Percentiles rank a stretch among this genome's conserved stretches.
These are phyloP conservation scores for Caenorhabditis sp. DNA, from an alignment of 2,888 invertebrate species.

Conservation along the genomic window DNA sequence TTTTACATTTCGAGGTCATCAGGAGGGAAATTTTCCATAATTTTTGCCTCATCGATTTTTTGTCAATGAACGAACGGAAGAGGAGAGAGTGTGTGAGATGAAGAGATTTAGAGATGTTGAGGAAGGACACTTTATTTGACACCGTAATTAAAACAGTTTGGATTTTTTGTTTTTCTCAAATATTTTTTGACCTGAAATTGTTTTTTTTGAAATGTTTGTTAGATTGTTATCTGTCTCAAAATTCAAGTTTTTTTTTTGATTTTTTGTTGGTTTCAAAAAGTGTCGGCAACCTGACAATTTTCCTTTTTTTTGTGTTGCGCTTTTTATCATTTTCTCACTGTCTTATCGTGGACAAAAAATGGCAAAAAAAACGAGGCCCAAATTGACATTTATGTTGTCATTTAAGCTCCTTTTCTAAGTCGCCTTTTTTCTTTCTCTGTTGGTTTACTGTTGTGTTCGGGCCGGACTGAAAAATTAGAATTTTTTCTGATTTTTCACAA, in stretches of 20 bases:
- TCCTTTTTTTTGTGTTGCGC: neutral
- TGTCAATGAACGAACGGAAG: neutral
- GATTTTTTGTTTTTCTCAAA: neutral
- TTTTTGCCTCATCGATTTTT: slow-evolving; percentile 18
- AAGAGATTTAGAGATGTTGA: neutral
- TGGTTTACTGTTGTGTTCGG: no score
- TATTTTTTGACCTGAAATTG: neutral
- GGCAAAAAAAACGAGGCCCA: neutral
- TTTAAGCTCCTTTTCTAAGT: neutral
- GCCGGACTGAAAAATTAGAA: no score
- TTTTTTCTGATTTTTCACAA: no score
- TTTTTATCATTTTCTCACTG: neutral
- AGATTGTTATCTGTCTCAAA: neutral
- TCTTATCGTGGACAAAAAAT: neutral
- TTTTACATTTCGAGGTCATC: neutral
- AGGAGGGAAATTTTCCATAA: slow-evolving; percentile 21
- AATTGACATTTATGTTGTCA: neutral
- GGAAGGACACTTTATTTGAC: neutral
- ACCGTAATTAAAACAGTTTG: neutral
- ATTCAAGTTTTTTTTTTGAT: neutral
- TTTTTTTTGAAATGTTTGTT: neutral
- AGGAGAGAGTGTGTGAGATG: neutral
- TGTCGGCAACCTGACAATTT: slow-evolving; percentile 1
- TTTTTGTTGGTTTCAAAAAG: neutral
- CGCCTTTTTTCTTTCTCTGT: no score